A percentile compares a stretch with the other conserved stretches of the same genome.
Conservation (phyloP, 30 jellyfish, hydroid and myxozoan species). For the Hydractinia echinata region DNA sequence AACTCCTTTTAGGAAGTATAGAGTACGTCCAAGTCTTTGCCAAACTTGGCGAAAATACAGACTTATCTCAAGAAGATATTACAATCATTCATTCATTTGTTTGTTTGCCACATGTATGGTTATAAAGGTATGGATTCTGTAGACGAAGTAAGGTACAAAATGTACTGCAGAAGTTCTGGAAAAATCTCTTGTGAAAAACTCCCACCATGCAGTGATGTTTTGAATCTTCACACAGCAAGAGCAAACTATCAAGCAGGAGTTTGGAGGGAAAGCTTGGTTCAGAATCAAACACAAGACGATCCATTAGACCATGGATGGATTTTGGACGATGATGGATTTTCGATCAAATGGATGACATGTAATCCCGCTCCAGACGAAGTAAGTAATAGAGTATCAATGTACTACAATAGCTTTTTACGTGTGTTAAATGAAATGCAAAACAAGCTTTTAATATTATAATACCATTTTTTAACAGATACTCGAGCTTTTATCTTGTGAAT, state of each 20-base stretch:
- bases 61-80: slow-evolving; percentile 27
- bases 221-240: slow-evolving; percentile 33
- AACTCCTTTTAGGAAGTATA: not conserved
- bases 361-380: slow-evolving; percentile 65
- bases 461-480: too few species aligned
- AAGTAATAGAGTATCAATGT: too few species aligned
- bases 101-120: slow-evolving; percentile 48
- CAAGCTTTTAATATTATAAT: too few species aligned
- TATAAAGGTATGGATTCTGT: slow-evolving; percentile 25
- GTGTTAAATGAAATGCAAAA: too few species aligned
- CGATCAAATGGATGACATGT: slow-evolving; percentile 41
- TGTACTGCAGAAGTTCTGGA: slow-evolving; percentile 47
- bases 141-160: slow-evolving; percentile 49
- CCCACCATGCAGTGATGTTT: slow-evolving; percentile 53
- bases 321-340: slow-evolving; percentile 19
- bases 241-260: slow-evolving; percentile 45
- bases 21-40: slow-evolving; percentile 18
- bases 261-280: slow-evolving; percentile 43
- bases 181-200: slow-evolving; percentile 27
- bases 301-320: slow-evolving; percentile 19
- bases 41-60: slow-evolving; percentile 24
- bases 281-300: slow-evolving; percentile 13
- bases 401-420: too few species aligned
- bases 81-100: slow-evolving; percentile 20
- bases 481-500: too few species aligned